These are phyloP conservation scores for Limanda limanda DNA, from an alignment of 2,113 vertebrate genomes.

Conservation along the genomic window DNA sequence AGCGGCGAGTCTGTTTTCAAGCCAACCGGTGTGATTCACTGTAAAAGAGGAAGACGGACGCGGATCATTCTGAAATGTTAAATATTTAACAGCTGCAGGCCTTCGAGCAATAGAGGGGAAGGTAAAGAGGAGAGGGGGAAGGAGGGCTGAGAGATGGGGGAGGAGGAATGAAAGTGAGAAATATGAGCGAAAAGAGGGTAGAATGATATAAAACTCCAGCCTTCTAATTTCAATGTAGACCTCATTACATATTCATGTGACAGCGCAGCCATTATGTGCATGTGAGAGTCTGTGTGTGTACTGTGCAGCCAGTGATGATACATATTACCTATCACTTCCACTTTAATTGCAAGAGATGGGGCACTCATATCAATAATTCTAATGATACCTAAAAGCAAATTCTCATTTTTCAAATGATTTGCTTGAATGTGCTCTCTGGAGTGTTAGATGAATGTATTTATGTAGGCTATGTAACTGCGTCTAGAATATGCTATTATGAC, in stretches of 20 bases:
- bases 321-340: conserved; percentile 60
- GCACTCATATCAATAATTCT: conserved; percentile 59
- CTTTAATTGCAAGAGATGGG: conserved; percentile 60
- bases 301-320: conserved; percentile 37
- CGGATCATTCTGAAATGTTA: conserved; percentile 56
- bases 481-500: conserved; percentile 45
- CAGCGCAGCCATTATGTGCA: conserved; percentile 8
- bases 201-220: conserved; percentile 52
- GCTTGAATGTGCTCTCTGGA: conserved; percentile 43
- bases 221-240: conserved; percentile 52
- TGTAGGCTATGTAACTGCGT: conserved; percentile 22
- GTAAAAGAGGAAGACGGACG: conserved; percentile 33
- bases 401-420: conserved; percentile 66
- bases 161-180: conserved; percentile 47
- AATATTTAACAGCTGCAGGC: conserved; percentile 72
- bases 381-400: conserved; percentile 63
- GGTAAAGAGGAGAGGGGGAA: neutral
- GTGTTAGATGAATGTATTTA: conserved; percentile 42
- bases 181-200: conserved; percentile 44
- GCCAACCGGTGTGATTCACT: conserved; percentile 18
- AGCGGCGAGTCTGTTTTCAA: conserved; percentile 6
- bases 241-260: conserved; percentile 72
- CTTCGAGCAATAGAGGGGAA: conserved; percentile 12
- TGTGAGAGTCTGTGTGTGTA: conserved; percentile 16
- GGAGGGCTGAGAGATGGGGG: conserved; percentile 19